Base-by-base conservation (phyloP, 2,888 invertebrate genomes). In the Dromius quadrimaculatus region DNA sequence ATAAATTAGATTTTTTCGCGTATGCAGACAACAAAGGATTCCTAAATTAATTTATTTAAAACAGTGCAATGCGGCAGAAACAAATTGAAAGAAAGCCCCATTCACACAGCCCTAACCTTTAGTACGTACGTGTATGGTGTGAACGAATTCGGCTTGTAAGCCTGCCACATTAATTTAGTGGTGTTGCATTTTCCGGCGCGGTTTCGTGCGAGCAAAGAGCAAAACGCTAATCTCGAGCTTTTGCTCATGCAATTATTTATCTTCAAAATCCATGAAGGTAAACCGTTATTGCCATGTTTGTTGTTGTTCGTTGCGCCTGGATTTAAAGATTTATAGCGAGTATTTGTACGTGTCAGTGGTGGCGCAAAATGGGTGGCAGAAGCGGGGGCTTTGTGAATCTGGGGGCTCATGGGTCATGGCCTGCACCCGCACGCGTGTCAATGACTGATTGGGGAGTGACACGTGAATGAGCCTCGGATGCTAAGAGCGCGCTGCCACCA, bases 281-380 rank as follows among this genome's bases (percentile, higher is more conserved):
- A 19, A 68, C 68, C 70, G 70, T 61, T 50, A 70, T 70, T 50
- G 62, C 47, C 45, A 50, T 61, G 61, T 57, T 66, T 66, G 71
- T 72, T 71, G 66, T 66, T 68, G 59, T 47, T 43, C 64, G 62
- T 69, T 68, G 64, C 41, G 72, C 66, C 50, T 59, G 71, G 71
- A 63, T 64, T 72, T 63, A 63, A 71, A 71, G 74, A 74, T 74
- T 73, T 74, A 74, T 74, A 61, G 68, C 72, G 63, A 57, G 72
- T 74, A 75, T 75, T 74, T 75, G 74, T 75, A 73, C 70, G n/a
- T 72, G 75, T 75, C 74, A 72, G 71, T 63, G 61, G 66, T 63
- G 71, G 71, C 61, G 72, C 57, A 63, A 57, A 32, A 45, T 38
- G 57, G 36, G 70, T 34, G 32, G 72, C 22, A 13, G 11, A 1